Evolutionary conservation across 2,797 vertebrate species (phyloP).

Genomic region (Sebastes iracundus): DNA sequence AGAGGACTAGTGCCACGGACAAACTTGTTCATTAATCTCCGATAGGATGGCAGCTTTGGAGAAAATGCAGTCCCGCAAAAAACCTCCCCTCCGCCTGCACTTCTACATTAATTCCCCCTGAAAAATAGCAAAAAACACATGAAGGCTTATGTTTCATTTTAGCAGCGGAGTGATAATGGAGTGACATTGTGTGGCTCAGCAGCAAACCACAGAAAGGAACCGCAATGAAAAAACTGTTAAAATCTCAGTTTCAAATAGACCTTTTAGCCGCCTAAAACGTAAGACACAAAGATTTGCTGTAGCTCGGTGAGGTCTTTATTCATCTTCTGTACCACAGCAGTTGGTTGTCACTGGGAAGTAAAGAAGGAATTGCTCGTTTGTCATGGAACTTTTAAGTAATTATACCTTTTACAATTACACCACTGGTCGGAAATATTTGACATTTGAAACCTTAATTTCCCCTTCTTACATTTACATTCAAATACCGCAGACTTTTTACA

Average conservation of each 20-base stretch:
- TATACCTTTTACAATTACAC: not conserved
- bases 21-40: slow-evolving; percentile 84
- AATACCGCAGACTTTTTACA: not conserved
- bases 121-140: slow-evolving; percentile 37
- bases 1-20: slow-evolving; percentile 63
- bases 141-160: slow-evolving; percentile 54
- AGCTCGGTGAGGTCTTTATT: not conserved
- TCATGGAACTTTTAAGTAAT: not conserved
- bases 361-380: slow-evolving; percentile 7
- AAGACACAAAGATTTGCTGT: not conserved
- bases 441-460: slow-evolving; percentile 3
- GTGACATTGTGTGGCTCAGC: slow-evolving; percentile 11
- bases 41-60: slow-evolving; percentile 62
- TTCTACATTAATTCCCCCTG: slow-evolving; percentile 52
- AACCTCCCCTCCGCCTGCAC: slow-evolving; percentile 40
- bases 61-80: slow-evolving; percentile 66
- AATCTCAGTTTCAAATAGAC: slow-evolving; percentile 13
- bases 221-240: not conserved
- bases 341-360: not conserved
- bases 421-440: not conserved
- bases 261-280: not conserved
- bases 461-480: not conserved
- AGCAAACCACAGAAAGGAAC: slow-evolving; percentile 1
- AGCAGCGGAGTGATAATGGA: slow-evolving; percentile 43
- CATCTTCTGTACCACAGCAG: not conserved